phyloP scores from a whole-genome alignment of 2,797 vertebrate genomes.

The Orientallactaga sibirica region DNA sequence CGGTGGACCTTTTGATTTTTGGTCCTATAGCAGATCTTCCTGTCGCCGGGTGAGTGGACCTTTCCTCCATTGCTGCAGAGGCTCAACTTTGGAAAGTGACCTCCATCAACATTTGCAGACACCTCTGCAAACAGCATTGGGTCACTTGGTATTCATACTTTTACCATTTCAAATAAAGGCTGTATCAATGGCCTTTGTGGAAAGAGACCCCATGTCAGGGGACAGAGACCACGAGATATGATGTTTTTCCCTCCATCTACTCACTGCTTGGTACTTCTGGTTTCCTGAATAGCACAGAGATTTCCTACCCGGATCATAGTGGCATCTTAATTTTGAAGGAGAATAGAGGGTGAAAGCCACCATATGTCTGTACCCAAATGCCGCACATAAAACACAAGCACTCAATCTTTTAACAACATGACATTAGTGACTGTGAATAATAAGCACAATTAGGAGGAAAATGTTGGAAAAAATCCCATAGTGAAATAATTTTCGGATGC shows the following conservation, averaged over 20 bases:
- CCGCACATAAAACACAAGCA: background rate
- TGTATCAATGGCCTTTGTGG: background rate
- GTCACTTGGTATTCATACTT: background rate
- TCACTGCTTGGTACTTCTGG: background rate
- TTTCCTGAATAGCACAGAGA: background rate
- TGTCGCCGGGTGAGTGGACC: background rate
- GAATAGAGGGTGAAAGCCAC: background rate
- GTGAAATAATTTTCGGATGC: background rate
- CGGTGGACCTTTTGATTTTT: background rate
- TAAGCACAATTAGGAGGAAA: background rate
- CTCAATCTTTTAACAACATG: background rate
- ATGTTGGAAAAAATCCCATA: background rate
- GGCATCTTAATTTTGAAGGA: background rate
- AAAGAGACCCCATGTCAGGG: background rate
- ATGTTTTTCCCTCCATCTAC: background rate
- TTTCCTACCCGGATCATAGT: background rate
- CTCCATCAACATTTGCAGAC: background rate
- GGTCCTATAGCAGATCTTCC: background rate
- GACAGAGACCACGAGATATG: background rate
- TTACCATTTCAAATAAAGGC: background rate
- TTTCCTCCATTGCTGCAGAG: background rate
- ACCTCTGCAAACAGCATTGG: background rate
- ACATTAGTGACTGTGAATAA: background rate
- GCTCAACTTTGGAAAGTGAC: background rate
- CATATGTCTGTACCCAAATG: background rate